Evolutionary conservation across 2,113 vertebrate genomes (phyloP), one percentile per base, ranked within the genome.

Genomic region (Channa maculata): DNA sequence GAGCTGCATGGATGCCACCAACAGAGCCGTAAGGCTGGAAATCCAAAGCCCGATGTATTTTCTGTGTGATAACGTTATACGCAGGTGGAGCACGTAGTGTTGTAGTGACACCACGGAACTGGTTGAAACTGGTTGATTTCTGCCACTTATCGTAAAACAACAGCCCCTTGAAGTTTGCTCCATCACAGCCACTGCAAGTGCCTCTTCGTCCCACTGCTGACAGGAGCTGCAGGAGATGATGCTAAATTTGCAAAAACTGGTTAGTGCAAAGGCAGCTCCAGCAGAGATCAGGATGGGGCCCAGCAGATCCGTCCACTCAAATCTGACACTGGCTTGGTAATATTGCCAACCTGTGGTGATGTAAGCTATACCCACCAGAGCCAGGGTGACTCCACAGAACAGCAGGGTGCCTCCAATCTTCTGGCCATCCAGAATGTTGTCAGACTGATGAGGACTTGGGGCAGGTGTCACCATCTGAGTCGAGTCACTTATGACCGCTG

Each of bases 201-300:
- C 93, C 4, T 80, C 86, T 11, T 93, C 94, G 11, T 78, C 79
- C 41, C 86, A 86, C 52, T 69, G 89, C 54, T 68, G 93, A 74
- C 94, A 95, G 11, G 74, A 1, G 58, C 93, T 91, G 78, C 96
- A 95, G 1, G 90, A 87, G 0, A 93, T 71, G 88, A 94, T 93
- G 74, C 93, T 89, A 65, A 96, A 96, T 80, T 91, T 96, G 88
- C 94, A 96, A 63, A 96, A 72, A 1, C 95, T 91, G 71, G 95
- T 95, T 14, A 97, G 88, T 53, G 95, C 75, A 76, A 97, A 97
- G 0, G 94, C 94, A 1, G 94, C 93, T 0, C 95, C 95, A 0
- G 96, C 93, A 0, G 95, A 95, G 2, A 97, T 87, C 70, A 97
- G 84, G 83, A 96, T 90, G 34, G 96, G 96, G 2, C 97, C 96